phyloP scores from a whole-genome alignment of 2,113 vertebrate species.

The Plestiodon gilberti region DNA sequence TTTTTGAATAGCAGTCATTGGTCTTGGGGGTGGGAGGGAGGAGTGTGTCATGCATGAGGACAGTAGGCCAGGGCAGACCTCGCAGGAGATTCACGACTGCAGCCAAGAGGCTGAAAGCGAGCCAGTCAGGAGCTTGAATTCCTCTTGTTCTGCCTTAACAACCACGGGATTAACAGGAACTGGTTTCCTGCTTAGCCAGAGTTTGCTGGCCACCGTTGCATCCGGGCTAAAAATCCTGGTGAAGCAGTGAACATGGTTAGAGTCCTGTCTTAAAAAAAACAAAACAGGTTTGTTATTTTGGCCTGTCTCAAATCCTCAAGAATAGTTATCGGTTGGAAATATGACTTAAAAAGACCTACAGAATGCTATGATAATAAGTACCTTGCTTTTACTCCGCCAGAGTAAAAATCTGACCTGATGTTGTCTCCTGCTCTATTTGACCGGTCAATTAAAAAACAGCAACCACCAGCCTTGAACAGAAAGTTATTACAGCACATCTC shows the following conservation, averaged over 20 bases:
- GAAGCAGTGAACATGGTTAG: not conserved
- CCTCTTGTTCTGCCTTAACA: not conserved
- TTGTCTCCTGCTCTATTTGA: no score
- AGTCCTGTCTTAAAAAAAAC: not conserved
- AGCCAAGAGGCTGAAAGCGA: not conserved
- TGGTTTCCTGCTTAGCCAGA: not conserved
- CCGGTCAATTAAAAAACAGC: not conserved
- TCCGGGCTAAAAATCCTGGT: not conserved
- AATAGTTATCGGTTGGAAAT: not conserved
- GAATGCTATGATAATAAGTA: not conserved
- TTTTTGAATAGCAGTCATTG: not conserved
- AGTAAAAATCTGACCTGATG: not conserved
- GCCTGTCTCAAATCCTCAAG: not conserved
- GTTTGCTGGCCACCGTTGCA: not conserved
- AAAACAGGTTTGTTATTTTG: not conserved
- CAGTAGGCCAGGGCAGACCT: not conserved
- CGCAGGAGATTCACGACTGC: not conserved
- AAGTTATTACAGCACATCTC: not conserved
- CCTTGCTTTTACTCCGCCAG: not conserved
- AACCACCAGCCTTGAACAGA: not conserved
- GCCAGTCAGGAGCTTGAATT: not conserved
- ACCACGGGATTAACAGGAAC: not conserved
- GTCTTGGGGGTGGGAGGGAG: not conserved
- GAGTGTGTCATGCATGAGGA: not conserved
- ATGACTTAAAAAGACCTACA: not conserved